Evolutionary conservation across 2,113 vertebrate genomes (phyloP).

Genomic region (Cinclus cinclus): DNA sequence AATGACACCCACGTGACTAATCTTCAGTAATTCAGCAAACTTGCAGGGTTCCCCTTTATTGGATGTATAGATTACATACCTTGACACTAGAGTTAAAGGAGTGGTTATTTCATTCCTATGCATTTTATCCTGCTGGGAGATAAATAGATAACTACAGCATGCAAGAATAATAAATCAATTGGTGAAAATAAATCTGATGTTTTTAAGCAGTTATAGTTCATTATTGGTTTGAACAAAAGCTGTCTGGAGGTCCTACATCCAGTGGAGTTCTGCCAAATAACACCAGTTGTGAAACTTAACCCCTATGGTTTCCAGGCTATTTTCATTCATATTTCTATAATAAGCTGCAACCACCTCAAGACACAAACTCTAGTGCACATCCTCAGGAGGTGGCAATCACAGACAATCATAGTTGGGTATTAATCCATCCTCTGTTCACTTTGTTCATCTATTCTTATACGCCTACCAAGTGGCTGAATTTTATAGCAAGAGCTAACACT

Average conservation of each 20-base stretch:
- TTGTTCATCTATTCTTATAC: background rate
- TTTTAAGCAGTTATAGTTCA: slow-evolving; percentile 3
- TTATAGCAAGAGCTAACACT: background rate
- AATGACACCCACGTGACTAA: background rate
- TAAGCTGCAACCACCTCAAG: background rate
- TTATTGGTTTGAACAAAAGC: slow-evolving; percentile 41
- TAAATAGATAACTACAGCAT: background rate
- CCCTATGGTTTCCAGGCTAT: background rate
- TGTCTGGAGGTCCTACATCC: slow-evolving; percentile 16
- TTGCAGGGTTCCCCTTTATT: background rate
- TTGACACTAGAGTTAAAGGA: background rate
- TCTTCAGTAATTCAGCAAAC: background rate
- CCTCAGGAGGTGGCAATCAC: background rate
- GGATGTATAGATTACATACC: background rate
- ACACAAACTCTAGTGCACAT: background rate
- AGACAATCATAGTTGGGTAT: background rate
- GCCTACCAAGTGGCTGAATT: background rate
- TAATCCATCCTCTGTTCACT: background rate
- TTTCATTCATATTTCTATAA: slow-evolving; percentile 26
- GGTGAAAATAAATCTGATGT: slow-evolving; percentile 4
- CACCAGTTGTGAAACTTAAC: background rate
- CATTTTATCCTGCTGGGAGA: slow-evolving; percentile 8
- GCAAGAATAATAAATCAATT: slow-evolving; percentile 8
- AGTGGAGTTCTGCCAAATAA: slow-evolving; percentile 5
- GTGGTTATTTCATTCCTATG: background rate